phyloP scores from a whole-genome alignment of 2,888 invertebrate species.

The Pandemis heparana region DNA sequence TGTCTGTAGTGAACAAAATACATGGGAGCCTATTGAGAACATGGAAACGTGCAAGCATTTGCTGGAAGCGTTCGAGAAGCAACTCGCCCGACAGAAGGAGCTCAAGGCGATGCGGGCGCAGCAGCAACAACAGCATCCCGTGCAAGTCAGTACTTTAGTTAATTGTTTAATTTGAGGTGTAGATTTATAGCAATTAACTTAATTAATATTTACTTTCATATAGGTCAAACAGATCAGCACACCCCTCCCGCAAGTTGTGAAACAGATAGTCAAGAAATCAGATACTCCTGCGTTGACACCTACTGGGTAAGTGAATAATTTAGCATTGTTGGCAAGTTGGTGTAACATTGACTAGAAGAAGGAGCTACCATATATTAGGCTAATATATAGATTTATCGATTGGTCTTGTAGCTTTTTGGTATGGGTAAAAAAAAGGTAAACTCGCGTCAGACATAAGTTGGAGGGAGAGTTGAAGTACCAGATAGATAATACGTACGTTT shows the following conservation, averaged over 20 bases:
- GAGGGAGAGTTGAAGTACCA: no score
- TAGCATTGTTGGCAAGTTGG: neutral
- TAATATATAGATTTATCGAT: no score
- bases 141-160: slow-evolving; percentile 59
- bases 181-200: no score
- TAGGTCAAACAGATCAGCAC: slow-evolving; percentile 76
- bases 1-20: slow-evolving; percentile 89
- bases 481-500: no score
- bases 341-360: no score
- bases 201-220: neutral
- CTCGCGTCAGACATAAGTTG: no score
- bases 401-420: no score
- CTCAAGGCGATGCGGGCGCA: slow-evolving; percentile 86
- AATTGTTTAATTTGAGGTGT: no score
- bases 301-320: slow-evolving; percentile 67
- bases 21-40: slow-evolving; percentile 93
- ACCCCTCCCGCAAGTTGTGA: slow-evolving; percentile 72
- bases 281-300: slow-evolving; percentile 75
- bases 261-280: slow-evolving; percentile 70
- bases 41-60: slow-evolving; percentile 91
- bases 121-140: slow-evolving; percentile 72
- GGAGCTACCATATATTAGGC: no score
- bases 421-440: no score
- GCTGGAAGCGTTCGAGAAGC: slow-evolving; percentile 92
- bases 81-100: slow-evolving; percentile 91